phyloP scores from a whole-genome alignment of 2,113 vertebrate genomes.

The Platycercus adscitus region DNA sequence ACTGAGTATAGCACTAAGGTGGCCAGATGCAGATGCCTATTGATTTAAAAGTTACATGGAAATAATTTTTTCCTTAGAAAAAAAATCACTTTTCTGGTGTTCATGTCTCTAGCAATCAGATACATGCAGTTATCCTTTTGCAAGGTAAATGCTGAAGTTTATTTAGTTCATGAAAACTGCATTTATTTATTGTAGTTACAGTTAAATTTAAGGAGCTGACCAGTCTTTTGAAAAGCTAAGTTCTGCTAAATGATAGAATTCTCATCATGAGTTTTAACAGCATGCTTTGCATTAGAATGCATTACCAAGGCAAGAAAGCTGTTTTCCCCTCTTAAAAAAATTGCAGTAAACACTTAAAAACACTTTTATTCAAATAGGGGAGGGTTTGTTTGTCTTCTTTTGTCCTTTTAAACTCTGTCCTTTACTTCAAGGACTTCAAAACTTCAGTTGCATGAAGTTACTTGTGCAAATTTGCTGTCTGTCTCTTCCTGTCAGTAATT shows the following conservation, averaged over 20 bases:
- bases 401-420: slow-evolving; percentile 22
- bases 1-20: background rate
- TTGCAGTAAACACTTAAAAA: background rate
- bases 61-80: background rate
- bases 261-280: background rate
- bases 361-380: background rate
- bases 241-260: background rate
- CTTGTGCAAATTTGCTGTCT: background rate
- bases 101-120: background rate
- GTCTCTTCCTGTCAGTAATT: slow-evolving; percentile 26
- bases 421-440: background rate
- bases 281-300: background rate
- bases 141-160: background rate
- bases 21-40: background rate
- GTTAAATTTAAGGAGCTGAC: background rate
- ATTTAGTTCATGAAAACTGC: background rate
- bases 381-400: background rate
- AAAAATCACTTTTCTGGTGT: background rate
- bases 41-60: background rate
- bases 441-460: background rate
- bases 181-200: background rate
- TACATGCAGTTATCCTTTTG: background rate
- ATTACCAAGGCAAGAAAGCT: background rate
- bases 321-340: background rate
- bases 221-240: slow-evolving; percentile 7